phyloP scores from a whole-genome alignment of 2,797 vertebrate genomes.

The Australoheros facetus region DNA sequence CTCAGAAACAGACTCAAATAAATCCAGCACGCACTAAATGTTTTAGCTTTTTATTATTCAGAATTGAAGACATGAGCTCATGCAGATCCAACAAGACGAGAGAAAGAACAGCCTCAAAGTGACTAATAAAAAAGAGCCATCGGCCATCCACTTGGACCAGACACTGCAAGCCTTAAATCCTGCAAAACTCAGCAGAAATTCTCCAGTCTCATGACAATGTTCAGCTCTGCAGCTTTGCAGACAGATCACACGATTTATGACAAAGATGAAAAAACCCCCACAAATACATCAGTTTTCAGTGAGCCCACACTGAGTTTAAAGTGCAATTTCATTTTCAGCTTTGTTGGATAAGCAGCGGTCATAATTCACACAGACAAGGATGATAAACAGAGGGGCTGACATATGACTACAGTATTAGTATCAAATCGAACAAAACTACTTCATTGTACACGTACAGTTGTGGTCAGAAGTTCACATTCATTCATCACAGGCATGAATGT shows the following conservation, averaged over 20 bases:
- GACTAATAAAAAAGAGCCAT: conserved; percentile 30
- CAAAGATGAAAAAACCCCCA: conserved; percentile 1
- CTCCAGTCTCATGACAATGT: background rate
- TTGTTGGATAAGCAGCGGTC: conserved; percentile 61
- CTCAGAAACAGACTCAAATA: background rate
- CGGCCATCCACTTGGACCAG: conserved; percentile 15
- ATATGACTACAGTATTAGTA: conserved; percentile 48
- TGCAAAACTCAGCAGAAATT: conserved; percentile 2
- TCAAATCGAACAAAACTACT: conserved; percentile 38
- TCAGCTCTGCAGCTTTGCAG: conserved; percentile 6
- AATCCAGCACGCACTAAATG: background rate
- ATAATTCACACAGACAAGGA: conserved; percentile 46
- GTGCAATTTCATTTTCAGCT: conserved; percentile 62
- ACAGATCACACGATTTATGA: conserved; percentile 6
- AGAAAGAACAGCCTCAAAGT: conserved; percentile 45
- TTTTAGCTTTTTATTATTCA: conserved; percentile 72
- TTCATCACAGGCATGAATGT: background rate
- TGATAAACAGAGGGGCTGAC: conserved; percentile 16
- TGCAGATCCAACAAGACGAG: conserved; percentile 72
- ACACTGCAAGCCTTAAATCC: conserved; percentile 4
- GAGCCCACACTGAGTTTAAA: conserved; percentile 60
- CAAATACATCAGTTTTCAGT: conserved; percentile 24
- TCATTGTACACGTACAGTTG: background rate
- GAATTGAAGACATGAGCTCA: conserved; percentile 67
- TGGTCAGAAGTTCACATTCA: background rate